A percentile compares a stretch with the other conserved stretches of the same genome.
phyloP scores from a whole-genome alignment of 2,888 invertebrate species.

The Ophraella communa region DNA sequence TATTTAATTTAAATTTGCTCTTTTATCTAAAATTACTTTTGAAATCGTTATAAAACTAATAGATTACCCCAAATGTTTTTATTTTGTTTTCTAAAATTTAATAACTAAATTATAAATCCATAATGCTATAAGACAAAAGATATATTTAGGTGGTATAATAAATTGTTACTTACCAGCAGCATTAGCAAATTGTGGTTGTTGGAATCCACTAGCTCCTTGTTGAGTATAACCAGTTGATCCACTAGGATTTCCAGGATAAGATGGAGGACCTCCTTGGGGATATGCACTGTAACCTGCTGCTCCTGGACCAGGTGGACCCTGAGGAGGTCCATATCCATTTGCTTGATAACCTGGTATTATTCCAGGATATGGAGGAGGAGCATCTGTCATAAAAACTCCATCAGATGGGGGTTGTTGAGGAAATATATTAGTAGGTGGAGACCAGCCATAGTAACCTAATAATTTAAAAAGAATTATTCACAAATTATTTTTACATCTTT shows the following conservation, averaged over 20 bases:
- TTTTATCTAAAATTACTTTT: no score
- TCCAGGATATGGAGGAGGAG: slow-evolving; percentile 95
- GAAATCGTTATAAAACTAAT: no score
- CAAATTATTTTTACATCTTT: neutral
- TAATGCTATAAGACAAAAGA: no score
- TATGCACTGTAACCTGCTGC: slow-evolving; percentile 39
- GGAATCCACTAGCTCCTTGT: slow-evolving; percentile 37
- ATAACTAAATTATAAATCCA: no score
- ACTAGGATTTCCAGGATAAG: slow-evolving; percentile 39
- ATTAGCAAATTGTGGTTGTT: slow-evolving; percentile 22
- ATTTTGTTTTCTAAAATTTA: no score
- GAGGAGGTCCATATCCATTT: slow-evolving; percentile 52
- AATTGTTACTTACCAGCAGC: slow-evolving; percentile 17
- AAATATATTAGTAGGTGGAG: slow-evolving; percentile 80
- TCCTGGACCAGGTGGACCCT: slow-evolving; percentile 46
- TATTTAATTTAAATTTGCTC: no score
- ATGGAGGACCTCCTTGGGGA: slow-evolving; percentile 25
- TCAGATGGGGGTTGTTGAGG: slow-evolving; percentile 76
- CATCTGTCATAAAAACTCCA: slow-evolving; percentile 87
- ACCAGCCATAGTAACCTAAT: slow-evolving; percentile 90
- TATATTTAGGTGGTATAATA: neutral
- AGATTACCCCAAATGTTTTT: no score
- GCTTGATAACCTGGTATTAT: slow-evolving; percentile 63
- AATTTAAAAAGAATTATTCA: neutral
- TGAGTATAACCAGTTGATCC: slow-evolving; percentile 42